Evolutionary conservation across 2,888 invertebrate species (phyloP).

Genomic region (Choristoneura rosaceana): DNA sequence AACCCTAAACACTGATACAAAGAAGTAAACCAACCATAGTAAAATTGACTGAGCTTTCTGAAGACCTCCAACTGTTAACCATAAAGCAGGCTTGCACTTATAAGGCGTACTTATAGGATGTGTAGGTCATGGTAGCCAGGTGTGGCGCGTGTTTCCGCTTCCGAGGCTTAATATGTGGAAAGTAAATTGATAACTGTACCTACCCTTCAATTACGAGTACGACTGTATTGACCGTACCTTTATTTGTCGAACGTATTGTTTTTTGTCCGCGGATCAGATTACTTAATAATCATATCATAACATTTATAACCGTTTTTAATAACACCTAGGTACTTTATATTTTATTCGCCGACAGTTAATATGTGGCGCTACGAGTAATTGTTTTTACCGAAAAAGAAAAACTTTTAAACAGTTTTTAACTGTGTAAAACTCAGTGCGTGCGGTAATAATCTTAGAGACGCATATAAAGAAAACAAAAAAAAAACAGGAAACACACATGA

Average conservation of each 20-base stretch:
- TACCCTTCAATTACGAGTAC: constrained; percentile 26
- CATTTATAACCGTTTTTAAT: too few species aligned
- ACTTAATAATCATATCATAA: neutral
- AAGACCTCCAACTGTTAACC: constrained; percentile 49
- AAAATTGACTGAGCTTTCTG: constrained; percentile 28
- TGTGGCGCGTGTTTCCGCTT: constrained; percentile 71
- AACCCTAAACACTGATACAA: neutral
- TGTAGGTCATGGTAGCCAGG: constrained; percentile 72
- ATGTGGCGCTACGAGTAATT: too few species aligned
- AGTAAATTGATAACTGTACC: constrained; percentile 36
- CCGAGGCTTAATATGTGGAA: constrained; percentile 63
- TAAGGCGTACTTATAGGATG: constrained; percentile 79
- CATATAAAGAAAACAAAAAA: too few species aligned
- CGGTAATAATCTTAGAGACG: too few species aligned
- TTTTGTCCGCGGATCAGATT: neutral
- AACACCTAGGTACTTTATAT: too few species aligned
- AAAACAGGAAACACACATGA: too few species aligned
- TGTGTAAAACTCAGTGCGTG: too few species aligned
- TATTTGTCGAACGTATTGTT: neutral
- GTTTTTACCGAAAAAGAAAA: too few species aligned
- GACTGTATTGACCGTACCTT: constrained; percentile 2
- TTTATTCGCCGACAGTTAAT: too few species aligned
- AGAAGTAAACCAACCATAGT: constrained; percentile 15
- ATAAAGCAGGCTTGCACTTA: constrained; percentile 61
- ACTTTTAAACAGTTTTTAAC: too few species aligned